Evolutionary conservation across 2,113 vertebrate species (phyloP), one percentile per base, ranked within the genome.

Genomic region (Nibea albiflora): DNA sequence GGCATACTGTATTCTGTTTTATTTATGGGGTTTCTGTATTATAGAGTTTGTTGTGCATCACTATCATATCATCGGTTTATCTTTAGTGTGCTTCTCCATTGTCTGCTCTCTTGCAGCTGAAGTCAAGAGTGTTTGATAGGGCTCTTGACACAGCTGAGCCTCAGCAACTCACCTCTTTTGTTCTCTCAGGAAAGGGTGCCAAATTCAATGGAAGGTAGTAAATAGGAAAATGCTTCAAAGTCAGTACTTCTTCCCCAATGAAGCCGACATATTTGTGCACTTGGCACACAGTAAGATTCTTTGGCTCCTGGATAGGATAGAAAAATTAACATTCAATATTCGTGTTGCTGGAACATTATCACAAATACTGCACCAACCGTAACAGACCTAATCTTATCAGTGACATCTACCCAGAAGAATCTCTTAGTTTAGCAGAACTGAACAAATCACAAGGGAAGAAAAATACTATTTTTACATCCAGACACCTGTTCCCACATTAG

Each of bases 111-210:
- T 85, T 86, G 52, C 82, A 67, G 80, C 83, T 87, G 85, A 86
- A 92, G 89, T 93, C 92, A 84, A 81, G 81, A 87, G 85, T 86
- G 84, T 94, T 91, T 92, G 88, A 94, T 89, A 53, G 83, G 83
- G 80, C 82, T 91, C 90, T 91, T 90, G 92, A 94, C 90, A 92
- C 85, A 85, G 82, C 84, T 67, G 78, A 89, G 83, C 74, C 63
- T 92, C 78, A 35, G 85, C 83, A 93, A 81, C 89, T 82, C 76
- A 73, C 66, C 76, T 61, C 62, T 81, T 94, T 94, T 93, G 89
- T 94, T 93, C 91, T 91, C 80, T 61, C 54, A 78, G 89, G 85
- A 91, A 89, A 88, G 78, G 86, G 88, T 89, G 88, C 92, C 85
- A 86, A 87, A 90, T 85, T 92, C 88, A 86, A 85, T 92, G 72